Base-by-base conservation (phyloP, 2,113 vertebrate genomes). In the Nothobranchius kuhntae region DNA sequence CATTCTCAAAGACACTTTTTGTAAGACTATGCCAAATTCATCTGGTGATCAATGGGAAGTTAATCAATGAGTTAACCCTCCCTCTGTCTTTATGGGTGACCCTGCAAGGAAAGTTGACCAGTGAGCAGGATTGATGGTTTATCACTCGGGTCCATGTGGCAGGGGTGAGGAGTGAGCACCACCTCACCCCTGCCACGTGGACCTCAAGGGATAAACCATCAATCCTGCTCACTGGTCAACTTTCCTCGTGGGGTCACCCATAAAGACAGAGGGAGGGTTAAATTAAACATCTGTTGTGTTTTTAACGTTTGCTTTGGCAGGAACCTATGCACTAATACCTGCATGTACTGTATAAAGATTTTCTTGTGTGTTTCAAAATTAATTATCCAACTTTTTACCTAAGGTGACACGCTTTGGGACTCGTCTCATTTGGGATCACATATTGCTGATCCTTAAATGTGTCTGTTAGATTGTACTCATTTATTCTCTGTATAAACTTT, bases 301-400 rank as follows among this genome's bases (percentile, higher is more conserved):
- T 61, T 86, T 82, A 87, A 9, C 30, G 30, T 51, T 51, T 51
- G 10, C 21, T 17, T 81, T 79, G 77, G 92, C 91, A 90, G 92
- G 92, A 91, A 90, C 83, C 90, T 93, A 93, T 94, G 92, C 93
- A 93, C 92, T 92, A 89, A 91, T 68, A 78, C 90, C 91, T 93
- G 92, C 91, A 84, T 91, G 83, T 87, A 81, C 77, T 91, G 82
- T 87, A 82, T 77, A 86, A 88, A 86, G 61, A 67, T 61, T 86
- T 87, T 21, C 72, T 90, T 61, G 45, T 75, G 71, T 85, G 72
- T 89, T 89, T 84, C 75, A 82, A 73, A 63, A 40, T 71, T 67
- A 72, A 53, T 48, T 62, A 84, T 83, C 64, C 62, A 84, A 15
- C 83, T 88, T 91, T 92, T 86, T 89, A 90, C 81, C 48, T 62